A percentile compares a stretch with the other conserved stretches of the same genome.
Evolutionary conservation across 2,888 invertebrate species (phyloP).

Genomic region (Sesamia inferens): DNA sequence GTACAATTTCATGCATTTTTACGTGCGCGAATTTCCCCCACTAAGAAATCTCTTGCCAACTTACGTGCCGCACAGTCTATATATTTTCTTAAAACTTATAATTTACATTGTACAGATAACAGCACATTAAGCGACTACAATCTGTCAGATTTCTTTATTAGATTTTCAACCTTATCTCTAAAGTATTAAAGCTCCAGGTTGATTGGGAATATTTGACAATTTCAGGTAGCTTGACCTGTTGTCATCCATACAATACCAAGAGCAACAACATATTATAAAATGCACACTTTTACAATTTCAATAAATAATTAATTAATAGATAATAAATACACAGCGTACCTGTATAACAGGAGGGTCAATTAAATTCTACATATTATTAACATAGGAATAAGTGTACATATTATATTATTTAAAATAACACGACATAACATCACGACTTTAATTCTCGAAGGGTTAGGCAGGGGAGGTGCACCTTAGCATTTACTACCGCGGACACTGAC

Average conservation of each 20-base stretch:
- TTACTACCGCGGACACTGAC: no score
- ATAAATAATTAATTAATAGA: neutral
- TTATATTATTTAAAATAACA: neutral
- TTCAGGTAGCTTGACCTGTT: no score
- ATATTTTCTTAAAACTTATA: neutral
- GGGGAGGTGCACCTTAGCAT: neutral
- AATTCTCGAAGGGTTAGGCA: neutral
- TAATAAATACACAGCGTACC: constrained; percentile 9
- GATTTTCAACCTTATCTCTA: no score
- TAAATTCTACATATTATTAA: neutral
- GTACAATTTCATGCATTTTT: no score
- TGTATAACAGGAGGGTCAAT: constrained; percentile 24
- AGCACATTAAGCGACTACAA: no score
- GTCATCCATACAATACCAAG: neutral
- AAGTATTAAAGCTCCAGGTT: neutral
- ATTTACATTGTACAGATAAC: neutral
- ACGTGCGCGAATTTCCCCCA: no score
- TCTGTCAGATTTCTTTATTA: no score
- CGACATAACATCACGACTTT: neutral
- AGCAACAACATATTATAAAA: constrained; percentile 34
- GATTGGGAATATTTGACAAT: no score
- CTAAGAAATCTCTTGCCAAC: no score
- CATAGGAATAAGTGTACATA: constrained; percentile 3
- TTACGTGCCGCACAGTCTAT: neutral
- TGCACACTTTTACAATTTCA: constrained; percentile 19